Evolutionary conservation across 2,888 invertebrate species (phyloP).

Genomic region (Arctia plantaginis): DNA sequence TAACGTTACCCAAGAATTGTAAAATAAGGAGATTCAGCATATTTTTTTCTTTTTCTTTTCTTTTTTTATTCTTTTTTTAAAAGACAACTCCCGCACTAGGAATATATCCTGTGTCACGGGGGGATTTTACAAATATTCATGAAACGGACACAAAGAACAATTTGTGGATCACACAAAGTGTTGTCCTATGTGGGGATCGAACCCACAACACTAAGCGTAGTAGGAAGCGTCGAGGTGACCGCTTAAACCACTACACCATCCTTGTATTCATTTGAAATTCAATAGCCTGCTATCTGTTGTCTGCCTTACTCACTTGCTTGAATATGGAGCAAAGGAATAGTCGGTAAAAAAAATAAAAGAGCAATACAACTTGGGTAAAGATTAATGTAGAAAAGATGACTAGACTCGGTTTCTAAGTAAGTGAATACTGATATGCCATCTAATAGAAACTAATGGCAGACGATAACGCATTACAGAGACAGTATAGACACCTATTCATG

Average conservation of each 20-base stretch:
- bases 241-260: too few relatives aligned
- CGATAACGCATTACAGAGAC: background rate
- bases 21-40: too few relatives aligned
- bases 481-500: background rate
- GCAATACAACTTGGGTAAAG: background rate
- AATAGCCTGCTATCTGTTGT: background rate
- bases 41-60: too few relatives aligned
- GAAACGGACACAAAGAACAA: too few relatives aligned
- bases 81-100: too few relatives aligned
- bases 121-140: too few relatives aligned
- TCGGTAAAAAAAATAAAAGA: background rate
- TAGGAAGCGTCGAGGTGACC: too few relatives aligned
- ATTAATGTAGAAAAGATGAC: slow-evolving; percentile 2
- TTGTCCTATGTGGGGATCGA: too few relatives aligned
- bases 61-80: too few relatives aligned
- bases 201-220: too few relatives aligned
- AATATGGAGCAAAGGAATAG: background rate
- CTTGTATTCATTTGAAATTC: background rate
- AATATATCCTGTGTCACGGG: too few relatives aligned
- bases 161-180: too few relatives aligned
- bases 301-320: background rate
- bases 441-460: background rate
- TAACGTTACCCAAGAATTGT: background rate
- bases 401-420: background rate
- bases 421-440: background rate